Base-by-base conservation (phyloP, 2,888 invertebrate genomes). In the Aspidiotus destructor region DNA sequence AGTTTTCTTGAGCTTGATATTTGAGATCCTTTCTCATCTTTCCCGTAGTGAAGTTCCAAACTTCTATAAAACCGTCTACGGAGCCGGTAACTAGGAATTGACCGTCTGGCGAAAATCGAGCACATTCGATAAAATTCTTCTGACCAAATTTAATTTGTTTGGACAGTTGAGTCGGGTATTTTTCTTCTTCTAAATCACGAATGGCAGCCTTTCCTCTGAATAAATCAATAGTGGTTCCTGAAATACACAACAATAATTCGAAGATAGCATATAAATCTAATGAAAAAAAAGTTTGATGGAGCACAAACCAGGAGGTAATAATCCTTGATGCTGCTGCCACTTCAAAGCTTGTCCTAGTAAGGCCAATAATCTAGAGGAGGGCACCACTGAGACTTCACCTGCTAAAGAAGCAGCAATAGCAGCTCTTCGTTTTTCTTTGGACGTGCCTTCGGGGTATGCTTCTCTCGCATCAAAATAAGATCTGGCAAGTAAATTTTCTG, bases 11-110 rank as follows among this genome's bases (percentile, higher is more conserved):
- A n/a, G 96, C 96, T 81, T 99, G 99, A 79, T 99, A 99, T 76
- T 97, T 95, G 72, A 99, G 84, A 85, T 99, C 99, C 78, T 99
- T 99, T 73, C 99, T 84, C 73, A 99, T 91, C 83, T 99, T 99
- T 73, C 99, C 99, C 0, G 98, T 99, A 1, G 95, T 96, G 77
- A 98, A 99, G 80, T 99, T 99, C 98, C 99, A 99, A 41, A 99
- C 97, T 81, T 99, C 99, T 72, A 99, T 90, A 76, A 99, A 92
- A 6, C 99, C 99, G 80, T 99, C 99, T 17, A 98, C 94, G 70
- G 95, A 94, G 3, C 99, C 99, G 2, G 98, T 95, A 64, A 99
- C 91, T 70, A 99, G 81, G 80, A 94, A 99, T 79, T 99, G 99
- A 0, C 99, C 99, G 80, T 99, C 99, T 0, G 97, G 97, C 0